Evolutionary conservation across 1,140 invertebrate species (phyloP), one percentile per base, ranked within the genome.

Genomic region (Saccostrea glomerata): DNA sequence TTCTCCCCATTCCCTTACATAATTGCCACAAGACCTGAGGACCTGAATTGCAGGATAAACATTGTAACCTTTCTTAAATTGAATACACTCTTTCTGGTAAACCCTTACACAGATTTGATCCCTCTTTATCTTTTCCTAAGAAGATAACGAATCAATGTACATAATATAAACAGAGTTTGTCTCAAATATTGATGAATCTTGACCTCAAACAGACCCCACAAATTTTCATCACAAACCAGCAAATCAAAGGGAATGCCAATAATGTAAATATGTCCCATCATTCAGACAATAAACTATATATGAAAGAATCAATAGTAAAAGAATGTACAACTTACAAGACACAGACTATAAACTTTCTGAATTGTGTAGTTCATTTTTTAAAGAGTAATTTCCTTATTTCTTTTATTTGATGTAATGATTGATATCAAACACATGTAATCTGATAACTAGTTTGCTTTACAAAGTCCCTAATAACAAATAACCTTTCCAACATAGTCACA

Each of bases 151-250:
- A 30, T 77, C 13, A 30, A 77, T 36, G 30, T 13, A 77, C 25
- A 77, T 77, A 77, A 30, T 77, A 77, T 36, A 77, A 4, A 77
- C 13, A 36, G 9, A 36, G 70, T 73, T 25, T 73, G 70, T 73
- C 25, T 30, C 70, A 25, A 73, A 73, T 77, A 77, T 77, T 77
- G 70, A 77, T 77, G 70, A 77, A 77, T 77, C 30, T 77, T 77
- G 70, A 77, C 70, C 70, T 77, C 25, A 13, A 30, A 2, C 6
- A 77, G 70, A 77, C 70, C 70, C 13, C 70, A 77, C 58, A 63
- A 63, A n/a, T 63, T n/a, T n/a, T 63, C 17, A 63, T 17, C 58
- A 63, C 58, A 63, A 63, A 63, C 58, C 58, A 47, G 47, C 47
- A 63, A 63, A n/a, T 63, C 6, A 63, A 63, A 63, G 17, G 58